Evolutionary conservation across 2,797 vertebrate genomes (phyloP), one percentile per base, ranked within the genome.

Genomic region (Enteromius paludinosus): DNA sequence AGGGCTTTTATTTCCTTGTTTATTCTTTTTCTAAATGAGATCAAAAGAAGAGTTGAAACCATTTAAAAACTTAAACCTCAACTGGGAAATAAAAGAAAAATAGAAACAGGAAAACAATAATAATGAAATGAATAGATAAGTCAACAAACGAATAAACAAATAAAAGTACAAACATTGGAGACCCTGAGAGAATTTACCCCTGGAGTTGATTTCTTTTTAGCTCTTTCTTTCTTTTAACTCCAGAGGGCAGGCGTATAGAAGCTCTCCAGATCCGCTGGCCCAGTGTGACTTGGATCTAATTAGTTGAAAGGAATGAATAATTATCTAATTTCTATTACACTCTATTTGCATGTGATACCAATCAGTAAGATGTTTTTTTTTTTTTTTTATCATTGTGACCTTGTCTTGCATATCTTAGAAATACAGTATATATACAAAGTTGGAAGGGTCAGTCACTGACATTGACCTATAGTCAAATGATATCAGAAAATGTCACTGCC

Each of bases 11-110:
- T 82, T 84, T 92, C 89, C 91, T 89, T 87, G 86, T 90, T 69
- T 91, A 90, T 89, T 92, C 86, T 89, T 89, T 92, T 91, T 94
- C 87, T 92, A 92, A 93, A 94, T 91, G 91, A 92, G 92, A 95
- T 95, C 94, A 95, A 95, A 95, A 92, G 87, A 66, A 86, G 87
- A 91, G 91, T 91, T 90, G 90, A 93, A 93, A 93, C 81, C 92
- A 90, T 94, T 94, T 94, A 94, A 90, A 43, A 89, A 93, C 93
- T 84, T 85, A 90, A 91, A 93, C 91, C 90, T 89, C 88, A 91
- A 89, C 64, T 83, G 81, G 81, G 89, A 89, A 85, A 75, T 78
- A 64, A 88, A 92, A 85, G 90, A 92, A 91, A 76, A 89, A 86
- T 78, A 89, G 88, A 84, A 86, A 77, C 49, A 62, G 43, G 54